Evolutionary conservation across 2,113 vertebrate species (phyloP).

Genomic region (Chelonoidis abingdonii): DNA sequence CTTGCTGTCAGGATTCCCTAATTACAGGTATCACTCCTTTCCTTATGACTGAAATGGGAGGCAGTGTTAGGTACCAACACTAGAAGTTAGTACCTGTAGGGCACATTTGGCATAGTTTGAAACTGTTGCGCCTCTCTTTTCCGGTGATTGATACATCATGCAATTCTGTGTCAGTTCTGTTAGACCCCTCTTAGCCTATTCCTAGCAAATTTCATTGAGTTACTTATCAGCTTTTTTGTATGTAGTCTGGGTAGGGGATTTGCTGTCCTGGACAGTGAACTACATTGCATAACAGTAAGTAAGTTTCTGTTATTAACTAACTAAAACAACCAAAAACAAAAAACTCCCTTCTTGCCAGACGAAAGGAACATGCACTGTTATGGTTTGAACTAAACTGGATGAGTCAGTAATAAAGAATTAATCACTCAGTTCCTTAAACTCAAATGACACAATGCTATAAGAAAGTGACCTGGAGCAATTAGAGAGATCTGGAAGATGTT

Average conservation of each 20-base stretch:
- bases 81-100: background rate
- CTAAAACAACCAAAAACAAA: background rate
- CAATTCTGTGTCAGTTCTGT: background rate
- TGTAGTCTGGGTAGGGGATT: background rate
- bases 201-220: fast-evolving
- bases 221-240: background rate
- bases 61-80: background rate
- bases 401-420: background rate
- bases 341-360: background rate
- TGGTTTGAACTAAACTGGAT: background rate
- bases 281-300: background rate
- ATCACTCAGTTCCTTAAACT: background rate
- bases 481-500: background rate
- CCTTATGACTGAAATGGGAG: background rate
- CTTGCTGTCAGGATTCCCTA: background rate
- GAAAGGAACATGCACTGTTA: background rate
- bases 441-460: background rate
- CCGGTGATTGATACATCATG: fast-evolving
- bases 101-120: background rate
- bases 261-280: background rate
- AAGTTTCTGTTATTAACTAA: background rate
- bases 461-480: background rate
- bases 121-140: background rate
- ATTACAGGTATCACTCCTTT: background rate
- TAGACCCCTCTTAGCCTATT: no score